These are phyloP conservation scores for Ditula angustiorana DNA, from an alignment of 2,888 invertebrate species.

Conservation along the genomic window DNA sequence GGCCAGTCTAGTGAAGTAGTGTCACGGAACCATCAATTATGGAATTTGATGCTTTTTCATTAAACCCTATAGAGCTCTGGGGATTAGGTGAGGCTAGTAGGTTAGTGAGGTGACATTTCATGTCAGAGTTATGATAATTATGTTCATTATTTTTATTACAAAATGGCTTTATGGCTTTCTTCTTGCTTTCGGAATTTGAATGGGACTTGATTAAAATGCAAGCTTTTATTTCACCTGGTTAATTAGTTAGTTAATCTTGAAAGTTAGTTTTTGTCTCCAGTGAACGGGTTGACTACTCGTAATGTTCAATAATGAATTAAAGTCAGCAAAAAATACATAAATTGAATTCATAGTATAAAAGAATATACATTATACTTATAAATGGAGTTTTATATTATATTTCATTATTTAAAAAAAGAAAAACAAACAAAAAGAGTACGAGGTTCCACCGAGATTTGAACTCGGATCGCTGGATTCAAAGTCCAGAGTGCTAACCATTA, in stretches of 20 bases:
- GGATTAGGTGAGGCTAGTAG: slow-evolving; percentile 59
- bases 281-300: no score
- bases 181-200: not conserved
- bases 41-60: slow-evolving; percentile 83
- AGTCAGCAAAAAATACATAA: no score
- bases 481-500: slow-evolving; percentile 88
- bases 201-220: not conserved
- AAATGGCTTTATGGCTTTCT: not conserved
- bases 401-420: no score
- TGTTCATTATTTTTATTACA: not conserved
- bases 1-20: slow-evolving; percentile 51
- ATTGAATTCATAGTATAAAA: no score
- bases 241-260: no score
- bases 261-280: no score
- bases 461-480: slow-evolving; percentile 87
- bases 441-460: slow-evolving; percentile 87
- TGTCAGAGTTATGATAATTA: slow-evolving; percentile 38
- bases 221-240: no score
- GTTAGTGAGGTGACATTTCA: slow-evolving; percentile 57
- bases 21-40: slow-evolving; percentile 76
- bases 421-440: slow-evolving; percentile 35
- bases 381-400: no score
- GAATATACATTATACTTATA: no score
- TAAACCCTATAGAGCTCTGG: slow-evolving; percentile 71
- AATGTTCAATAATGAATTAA: no score